Conservation (phyloP, 92 coral and sea anemone genomes). For the Porites cylindrica region DNA sequence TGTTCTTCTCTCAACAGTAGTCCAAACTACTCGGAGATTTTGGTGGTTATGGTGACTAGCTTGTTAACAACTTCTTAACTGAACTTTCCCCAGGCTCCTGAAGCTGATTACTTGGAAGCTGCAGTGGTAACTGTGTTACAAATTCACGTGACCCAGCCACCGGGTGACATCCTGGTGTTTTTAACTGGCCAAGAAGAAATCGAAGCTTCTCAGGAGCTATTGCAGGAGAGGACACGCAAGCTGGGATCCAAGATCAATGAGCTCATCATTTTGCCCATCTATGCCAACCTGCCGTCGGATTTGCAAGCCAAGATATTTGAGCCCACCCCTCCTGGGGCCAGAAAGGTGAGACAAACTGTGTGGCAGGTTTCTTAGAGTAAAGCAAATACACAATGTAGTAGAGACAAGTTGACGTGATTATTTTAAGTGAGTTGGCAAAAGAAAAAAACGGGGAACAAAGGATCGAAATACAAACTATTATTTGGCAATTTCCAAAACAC, state of each 20-base stretch:
- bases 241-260: slow-evolving; percentile 98
- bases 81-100: slow-evolving; percentile 88
- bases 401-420: too few relatives aligned
- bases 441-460: too few relatives aligned
- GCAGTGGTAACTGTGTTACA: slow-evolving; percentile 97
- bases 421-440: too few relatives aligned
- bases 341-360: slow-evolving; percentile 70
- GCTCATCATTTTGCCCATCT: slow-evolving; percentile 92
- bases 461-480: too few relatives aligned
- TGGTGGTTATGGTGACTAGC: background rate
- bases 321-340: slow-evolving; percentile 99
- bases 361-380: too few relatives aligned
- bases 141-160: slow-evolving; percentile 97
- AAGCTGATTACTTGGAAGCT: slow-evolving; percentile 99
- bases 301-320: slow-evolving; percentile 98
- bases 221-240: slow-evolving; percentile 94
- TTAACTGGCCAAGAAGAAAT: slow-evolving; percentile 99
- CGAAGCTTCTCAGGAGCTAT: slow-evolving; percentile 92
- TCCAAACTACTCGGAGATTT: background rate
- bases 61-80: background rate
- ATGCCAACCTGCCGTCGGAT: slow-evolving; percentile 98
- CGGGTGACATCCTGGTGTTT: slow-evolving; percentile 94
- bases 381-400: too few relatives aligned
- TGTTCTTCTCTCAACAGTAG: too few relatives aligned
- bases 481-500: too few relatives aligned